Base-by-base conservation (phyloP, 2,113 vertebrate genomes). In the Oncorhynchus tshawytscha region DNA sequence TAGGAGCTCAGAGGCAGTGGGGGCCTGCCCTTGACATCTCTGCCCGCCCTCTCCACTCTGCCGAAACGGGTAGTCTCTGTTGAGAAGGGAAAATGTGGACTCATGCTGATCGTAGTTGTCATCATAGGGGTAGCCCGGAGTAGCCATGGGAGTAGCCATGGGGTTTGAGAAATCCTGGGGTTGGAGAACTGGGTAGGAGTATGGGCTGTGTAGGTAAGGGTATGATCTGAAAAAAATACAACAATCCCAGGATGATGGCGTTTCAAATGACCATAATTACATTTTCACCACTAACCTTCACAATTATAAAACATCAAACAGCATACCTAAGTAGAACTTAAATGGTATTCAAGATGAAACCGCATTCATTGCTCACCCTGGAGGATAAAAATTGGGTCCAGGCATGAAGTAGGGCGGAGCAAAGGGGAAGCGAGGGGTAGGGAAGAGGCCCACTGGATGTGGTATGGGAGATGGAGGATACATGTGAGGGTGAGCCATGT, bases 321-420 rank as follows among this genome's bases (percentile, higher is more conserved):
- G 12, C 6, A n/a, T 29, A 9, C 27, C 20, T n/a, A 20, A 4
- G 31, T 48, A n/a, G 1, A n/a, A 29, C 18, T 70, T 20, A 25
- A n/a, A 20, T 64, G n/a, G 31, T 34, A 8, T 34, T 49, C 24
- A 7, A n/a, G 8, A 13, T 71, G 62, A 20, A 20, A 57, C 18
- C 24, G n/a, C n/a, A 62, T 22, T 62, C 5, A 20, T 12, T 83
- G 16, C 59, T 94, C 91, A 96, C 96, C 94, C 94, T 91, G 92
- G 85, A 11, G 84, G 85, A 72, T 93, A 90, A 83, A 84, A 94
- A 81, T 90, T 90, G 82, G 91, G 85, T 85, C 91, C 91, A 70
- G 92, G 86, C 64, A 94, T 77, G 77, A 92, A 92, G 70, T 90
- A 92, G 54, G 92, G 83, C 39, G 92, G 88, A 74, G 87, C 83